phyloP scores from a whole-genome alignment of 2,888 invertebrate genomes.

The Heliconius erato region DNA sequence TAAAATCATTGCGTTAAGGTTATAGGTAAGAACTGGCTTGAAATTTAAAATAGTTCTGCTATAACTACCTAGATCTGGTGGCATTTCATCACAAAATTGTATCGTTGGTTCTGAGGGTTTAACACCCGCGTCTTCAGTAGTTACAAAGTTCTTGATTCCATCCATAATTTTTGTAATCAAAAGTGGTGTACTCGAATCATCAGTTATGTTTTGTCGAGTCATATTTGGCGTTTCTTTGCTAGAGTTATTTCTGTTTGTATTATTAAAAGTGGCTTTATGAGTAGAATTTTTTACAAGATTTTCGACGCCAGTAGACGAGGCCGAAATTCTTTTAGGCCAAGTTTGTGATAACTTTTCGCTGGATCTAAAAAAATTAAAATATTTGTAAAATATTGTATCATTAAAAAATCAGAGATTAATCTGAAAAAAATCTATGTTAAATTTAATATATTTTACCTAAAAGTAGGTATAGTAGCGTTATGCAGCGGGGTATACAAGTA shows the following conservation, averaged over 20 bases:
- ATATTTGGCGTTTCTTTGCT: slow-evolving; percentile 53
- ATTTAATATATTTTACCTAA: slow-evolving; percentile 60
- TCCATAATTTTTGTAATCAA: slow-evolving; percentile 70
- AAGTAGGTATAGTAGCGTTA: slow-evolving; percentile 75
- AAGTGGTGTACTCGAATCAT: slow-evolving; percentile 61
- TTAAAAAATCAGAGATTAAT: no score
- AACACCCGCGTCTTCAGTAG: slow-evolving; percentile 64
- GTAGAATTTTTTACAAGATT: slow-evolving; percentile 57
- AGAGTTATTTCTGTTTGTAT: slow-evolving; percentile 34
- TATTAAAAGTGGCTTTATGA: slow-evolving; percentile 49
- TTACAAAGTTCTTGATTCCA: slow-evolving; percentile 65
- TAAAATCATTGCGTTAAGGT: no score
- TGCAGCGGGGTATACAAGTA: slow-evolving; percentile 80
- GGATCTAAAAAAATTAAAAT: slow-evolving; percentile 57
- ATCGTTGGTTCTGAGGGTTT: slow-evolving; percentile 65
- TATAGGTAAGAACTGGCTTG: no score
- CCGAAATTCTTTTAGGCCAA: slow-evolving; percentile 65
- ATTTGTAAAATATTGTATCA: neutral
- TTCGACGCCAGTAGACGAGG: slow-evolving; percentile 53
- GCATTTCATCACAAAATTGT: slow-evolving; percentile 86
- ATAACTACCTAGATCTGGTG: slow-evolving; percentile 87
- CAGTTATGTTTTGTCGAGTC: slow-evolving; percentile 56
- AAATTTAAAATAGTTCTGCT: neutral
- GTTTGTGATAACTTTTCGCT: slow-evolving; percentile 61
- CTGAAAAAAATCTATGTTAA: no score